These are phyloP conservation scores for Bothrops jararaca DNA, from an alignment of 2,113 vertebrate species.

Conservation along the genomic window DNA sequence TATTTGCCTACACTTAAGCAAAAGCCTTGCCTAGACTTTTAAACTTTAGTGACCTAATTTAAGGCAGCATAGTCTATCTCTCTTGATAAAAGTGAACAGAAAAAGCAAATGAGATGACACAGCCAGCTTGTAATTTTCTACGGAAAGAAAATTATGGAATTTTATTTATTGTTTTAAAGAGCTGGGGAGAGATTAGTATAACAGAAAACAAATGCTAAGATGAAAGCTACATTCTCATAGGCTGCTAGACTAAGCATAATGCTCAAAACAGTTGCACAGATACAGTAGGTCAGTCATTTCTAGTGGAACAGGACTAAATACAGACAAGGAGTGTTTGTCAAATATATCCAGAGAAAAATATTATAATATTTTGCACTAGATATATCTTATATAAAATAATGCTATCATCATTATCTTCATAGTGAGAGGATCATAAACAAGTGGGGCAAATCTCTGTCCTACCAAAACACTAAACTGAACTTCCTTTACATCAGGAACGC, in stretches of 20 bases:
- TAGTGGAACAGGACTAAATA: conserved; percentile 36
- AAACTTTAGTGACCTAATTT: conserved; percentile 66
- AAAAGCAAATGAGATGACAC: conserved; percentile 54
- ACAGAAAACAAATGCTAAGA: conserved; percentile 41
- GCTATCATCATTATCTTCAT: conserved; percentile 51
- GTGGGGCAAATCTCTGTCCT: neutral
- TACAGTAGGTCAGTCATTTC: conserved; percentile 6
- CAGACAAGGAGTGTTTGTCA: conserved; percentile 52
- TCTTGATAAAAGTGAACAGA: conserved; percentile 52
- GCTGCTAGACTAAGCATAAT: conserved; percentile 34
- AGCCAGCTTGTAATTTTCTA: conserved; percentile 51
- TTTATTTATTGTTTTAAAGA: conserved; percentile 17
- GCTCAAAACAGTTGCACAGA: conserved; percentile 19
- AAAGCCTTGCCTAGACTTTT: conserved; percentile 41
- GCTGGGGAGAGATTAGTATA: neutral
- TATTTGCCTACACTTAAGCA: neutral
- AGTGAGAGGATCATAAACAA: conserved; percentile 30
- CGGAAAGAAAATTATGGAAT: conserved; percentile 49
- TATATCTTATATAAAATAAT: neutral
- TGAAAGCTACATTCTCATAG: conserved; percentile 24
- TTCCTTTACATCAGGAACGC: neutral
- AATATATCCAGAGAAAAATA: conserved; percentile 53
- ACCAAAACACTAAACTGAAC: neutral
- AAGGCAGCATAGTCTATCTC: conserved; percentile 51
- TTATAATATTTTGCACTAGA: conserved; percentile 10